Conservation (phyloP, 1,140 invertebrate species). For the Chrysoperla carnea region DNA sequence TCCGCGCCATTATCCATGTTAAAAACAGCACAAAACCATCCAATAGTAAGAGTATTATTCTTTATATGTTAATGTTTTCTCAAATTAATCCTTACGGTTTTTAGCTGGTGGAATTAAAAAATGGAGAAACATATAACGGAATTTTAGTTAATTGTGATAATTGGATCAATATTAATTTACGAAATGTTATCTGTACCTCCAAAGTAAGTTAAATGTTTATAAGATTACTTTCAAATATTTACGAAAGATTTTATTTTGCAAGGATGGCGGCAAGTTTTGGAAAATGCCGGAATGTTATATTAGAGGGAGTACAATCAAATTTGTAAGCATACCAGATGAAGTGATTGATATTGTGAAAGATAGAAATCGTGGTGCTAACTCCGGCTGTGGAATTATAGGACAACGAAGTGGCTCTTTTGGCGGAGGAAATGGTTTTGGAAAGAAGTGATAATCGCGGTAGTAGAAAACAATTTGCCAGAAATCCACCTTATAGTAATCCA, state of each 20-base stretch:
- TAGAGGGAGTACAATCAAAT: constrained; percentile 97
- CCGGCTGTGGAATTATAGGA: constrained; percentile 44
- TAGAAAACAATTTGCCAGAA: constrained; percentile 1
- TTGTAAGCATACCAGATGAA: constrained; percentile 95
- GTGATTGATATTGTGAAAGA: constrained; percentile 98
- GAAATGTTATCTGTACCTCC: constrained; percentile 98
- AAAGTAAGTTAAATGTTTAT: constrained; percentile 39
- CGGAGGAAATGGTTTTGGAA: constrained; percentile 32
- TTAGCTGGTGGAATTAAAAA: constrained; percentile 95
- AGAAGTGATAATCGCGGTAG: constrained; percentile 14
- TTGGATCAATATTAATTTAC: constrained; percentile 99
- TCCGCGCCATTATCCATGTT: constrained; percentile 75
- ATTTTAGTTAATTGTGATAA: constrained; percentile 97
- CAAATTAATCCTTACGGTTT: constrained; percentile 19
- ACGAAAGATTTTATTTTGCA: constrained; percentile 9
- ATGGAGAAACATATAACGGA: constrained; percentile 99
- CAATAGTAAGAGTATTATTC: constrained; percentile 56
- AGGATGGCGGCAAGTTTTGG: constrained; percentile 99
- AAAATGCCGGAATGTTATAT: constrained; percentile 99
- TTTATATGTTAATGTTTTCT: constrained; percentile 2
- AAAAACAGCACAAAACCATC: constrained; percentile 84
- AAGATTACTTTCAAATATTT: constrained; percentile 1
- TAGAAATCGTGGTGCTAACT: constrained; percentile 45
- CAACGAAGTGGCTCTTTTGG: constrained; percentile 35
- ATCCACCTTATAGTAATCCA: background rate